Base-by-base conservation (phyloP, 2,797 vertebrate genomes). In the Periparus ater region DNA sequence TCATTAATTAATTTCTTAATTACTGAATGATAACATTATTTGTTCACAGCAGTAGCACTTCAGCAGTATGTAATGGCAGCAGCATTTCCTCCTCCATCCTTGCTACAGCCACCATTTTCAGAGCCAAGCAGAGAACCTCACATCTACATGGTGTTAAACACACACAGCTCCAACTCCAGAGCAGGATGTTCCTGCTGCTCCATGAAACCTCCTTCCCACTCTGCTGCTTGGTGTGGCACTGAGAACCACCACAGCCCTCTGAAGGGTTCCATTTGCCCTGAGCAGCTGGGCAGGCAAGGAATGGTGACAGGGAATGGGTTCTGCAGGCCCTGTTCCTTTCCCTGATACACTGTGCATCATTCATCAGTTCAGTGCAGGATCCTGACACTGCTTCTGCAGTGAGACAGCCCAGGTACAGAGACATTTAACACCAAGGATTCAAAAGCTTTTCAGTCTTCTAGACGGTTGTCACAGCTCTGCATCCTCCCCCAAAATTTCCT, bases 1-100 rank as follows among this genome's bases (percentile, higher is more conserved):
- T 65, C 6, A 62, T 83, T 93, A 92, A 91, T 94, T 87, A 94
- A 80, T 93, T 92, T 92, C 72, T 92, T 92, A 93, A 93, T 93
- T 86, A 84, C 45, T 84, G 73, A 89, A 88, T 63, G 29, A 62
- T 81, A 81, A 60, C 55, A 66, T 91, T 70, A 75, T 92, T 93
- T 81, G 58, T 86, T 96, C 73, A 30, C 40, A 81, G 79, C 82
- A 83, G 87, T 78, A 84, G 61, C 78, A 48, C 27, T 94, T 80
- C 72, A 86, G 18, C 50, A 38, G 44, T 68, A 29, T 19, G 45
- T 32, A 57, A 51, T 11, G 9, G 45, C 50, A 79, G 74, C 51
- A 80, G 47, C 48, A 48, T 78, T 86, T 93, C 60, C 51, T 77
- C 53, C 54, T 48, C 51, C 21, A 32, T 58, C 51, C 48, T 75